A percentile compares a stretch with the other conserved stretches of the same genome.
phyloP scores from a whole-genome alignment of 1,140 invertebrate genomes.

The Wiebesia pumilae region DNA sequence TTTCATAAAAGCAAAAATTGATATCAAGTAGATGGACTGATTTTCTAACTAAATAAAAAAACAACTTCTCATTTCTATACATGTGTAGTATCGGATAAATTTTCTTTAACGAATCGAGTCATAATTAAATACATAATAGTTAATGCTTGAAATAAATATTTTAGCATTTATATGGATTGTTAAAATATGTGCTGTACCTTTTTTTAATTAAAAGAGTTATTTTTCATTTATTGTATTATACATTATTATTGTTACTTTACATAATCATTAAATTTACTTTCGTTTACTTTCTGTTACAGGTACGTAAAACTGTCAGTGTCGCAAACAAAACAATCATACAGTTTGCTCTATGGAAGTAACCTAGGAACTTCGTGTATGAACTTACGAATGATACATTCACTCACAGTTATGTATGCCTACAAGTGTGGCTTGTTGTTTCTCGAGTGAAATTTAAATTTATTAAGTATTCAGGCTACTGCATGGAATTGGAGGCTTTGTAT shows the following conservation, averaged over 20 bases:
- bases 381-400: slow-evolving; percentile 22
- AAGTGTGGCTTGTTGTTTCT: background rate
- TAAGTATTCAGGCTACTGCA: background rate
- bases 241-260: background rate
- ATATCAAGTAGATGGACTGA: slow-evolving; percentile 21
- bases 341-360: background rate
- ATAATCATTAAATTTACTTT: background rate
- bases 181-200: too few relatives aligned
- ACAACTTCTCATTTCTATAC: background rate
- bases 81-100: background rate
- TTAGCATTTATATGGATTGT: too few relatives aligned
- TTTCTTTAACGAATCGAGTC: too few relatives aligned
- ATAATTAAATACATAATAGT: too few relatives aligned
- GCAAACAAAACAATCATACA: background rate
- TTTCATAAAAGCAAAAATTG: background rate
- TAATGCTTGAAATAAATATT: too few relatives aligned
- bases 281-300: slow-evolving; percentile 29
- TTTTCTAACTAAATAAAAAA: background rate
- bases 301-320: background rate
- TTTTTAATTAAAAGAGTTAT: too few relatives aligned
- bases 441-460: slow-evolving; percentile 3
- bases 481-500: background rate
- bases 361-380: slow-evolving; percentile 14
- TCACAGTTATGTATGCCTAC: slow-evolving; percentile 1
- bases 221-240: background rate